phyloP scores from a whole-genome alignment of 2,888 invertebrate species.

The Stenodera caucasica region DNA sequence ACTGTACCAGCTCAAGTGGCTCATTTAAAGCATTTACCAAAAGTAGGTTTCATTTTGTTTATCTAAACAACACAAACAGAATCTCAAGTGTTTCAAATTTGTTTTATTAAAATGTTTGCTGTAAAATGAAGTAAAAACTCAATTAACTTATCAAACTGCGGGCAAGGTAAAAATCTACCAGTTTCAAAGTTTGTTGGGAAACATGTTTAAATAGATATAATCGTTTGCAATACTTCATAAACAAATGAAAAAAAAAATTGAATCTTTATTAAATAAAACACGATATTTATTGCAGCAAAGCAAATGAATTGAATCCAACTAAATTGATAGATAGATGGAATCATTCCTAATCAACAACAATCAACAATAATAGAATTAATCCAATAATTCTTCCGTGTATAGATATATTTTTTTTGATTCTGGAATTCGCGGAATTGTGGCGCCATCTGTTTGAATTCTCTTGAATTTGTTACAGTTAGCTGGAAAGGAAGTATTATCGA shows the following conservation, averaged over 20 bases:
- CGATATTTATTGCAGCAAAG: too few species aligned
- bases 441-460: conserved; percentile 4
- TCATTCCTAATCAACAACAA: too few species aligned
- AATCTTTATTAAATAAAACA: too few species aligned
- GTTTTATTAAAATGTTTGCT: background rate
- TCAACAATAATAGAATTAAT: too few species aligned
- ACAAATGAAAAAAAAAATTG: too few species aligned
- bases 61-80: background rate
- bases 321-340: too few species aligned
- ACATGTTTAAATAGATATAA: background rate
- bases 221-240: too few species aligned
- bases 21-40: conserved; percentile 55
- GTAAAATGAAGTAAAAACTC: background rate
- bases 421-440: background rate
- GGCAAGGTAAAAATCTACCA: background rate
- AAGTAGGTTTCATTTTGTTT: conserved; percentile 51
- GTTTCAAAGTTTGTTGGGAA: background rate
- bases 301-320: too few species aligned
- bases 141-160: background rate
- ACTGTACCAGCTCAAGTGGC: conserved; percentile 63
- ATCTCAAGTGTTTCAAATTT: background rate
- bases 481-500: conserved; percentile 57
- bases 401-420: too few species aligned
- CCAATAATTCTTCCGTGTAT: too few species aligned
- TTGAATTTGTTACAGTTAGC: conserved; percentile 49